These are phyloP conservation scores for Mustela nigripes DNA, from an alignment of 2,113 vertebrate genomes.

Conservation along the genomic window DNA sequence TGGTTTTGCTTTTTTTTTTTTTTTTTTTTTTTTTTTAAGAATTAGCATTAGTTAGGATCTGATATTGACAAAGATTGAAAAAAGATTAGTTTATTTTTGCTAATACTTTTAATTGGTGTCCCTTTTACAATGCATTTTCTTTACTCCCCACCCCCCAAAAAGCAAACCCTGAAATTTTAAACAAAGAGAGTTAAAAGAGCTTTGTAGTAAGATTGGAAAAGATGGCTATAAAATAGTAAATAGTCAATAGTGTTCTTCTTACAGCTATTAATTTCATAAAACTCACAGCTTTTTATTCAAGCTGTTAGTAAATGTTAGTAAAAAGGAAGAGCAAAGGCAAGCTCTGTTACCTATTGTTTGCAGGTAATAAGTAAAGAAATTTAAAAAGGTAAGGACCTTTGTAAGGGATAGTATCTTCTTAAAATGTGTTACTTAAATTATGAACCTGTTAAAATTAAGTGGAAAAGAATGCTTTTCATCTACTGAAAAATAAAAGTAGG, in stretches of 20 bases:
- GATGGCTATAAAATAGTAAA: conserved; percentile 58
- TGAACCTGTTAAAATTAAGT: conserved; percentile 66
- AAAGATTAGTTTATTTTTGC: conserved; percentile 64
- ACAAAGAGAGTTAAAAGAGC: conserved; percentile 88
- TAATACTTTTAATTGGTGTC: conserved; percentile 77
- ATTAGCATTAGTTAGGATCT: conserved; percentile 78
- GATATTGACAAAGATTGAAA: conserved; percentile 71
- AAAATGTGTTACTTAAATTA: conserved; percentile 60
- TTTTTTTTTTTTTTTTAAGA: conserved; percentile 47
- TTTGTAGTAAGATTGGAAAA: conserved; percentile 71
- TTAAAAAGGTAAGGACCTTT: conserved; percentile 74
- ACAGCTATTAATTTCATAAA: conserved; percentile 77
- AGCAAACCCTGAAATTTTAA: conserved; percentile 83
- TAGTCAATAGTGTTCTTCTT: conserved; percentile 63
- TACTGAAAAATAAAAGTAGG: conserved; percentile 64
- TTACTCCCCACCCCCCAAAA: neutral
- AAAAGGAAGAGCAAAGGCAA: conserved; percentile 73
- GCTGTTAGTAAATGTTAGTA: conserved; percentile 66
- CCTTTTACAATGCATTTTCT: conserved; percentile 79
- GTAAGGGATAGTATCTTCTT: conserved; percentile 68
- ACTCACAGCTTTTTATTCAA: conserved; percentile 60
- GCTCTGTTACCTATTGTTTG: conserved; percentile 85
- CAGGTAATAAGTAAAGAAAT: conserved; percentile 80
- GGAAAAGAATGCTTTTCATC: conserved; percentile 50
- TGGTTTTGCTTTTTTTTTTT: conserved; percentile 72